Evolutionary conservation across 2,113 vertebrate species (phyloP), one percentile per base, ranked within the genome.

Genomic region (Cinclus mexicanus): DNA sequence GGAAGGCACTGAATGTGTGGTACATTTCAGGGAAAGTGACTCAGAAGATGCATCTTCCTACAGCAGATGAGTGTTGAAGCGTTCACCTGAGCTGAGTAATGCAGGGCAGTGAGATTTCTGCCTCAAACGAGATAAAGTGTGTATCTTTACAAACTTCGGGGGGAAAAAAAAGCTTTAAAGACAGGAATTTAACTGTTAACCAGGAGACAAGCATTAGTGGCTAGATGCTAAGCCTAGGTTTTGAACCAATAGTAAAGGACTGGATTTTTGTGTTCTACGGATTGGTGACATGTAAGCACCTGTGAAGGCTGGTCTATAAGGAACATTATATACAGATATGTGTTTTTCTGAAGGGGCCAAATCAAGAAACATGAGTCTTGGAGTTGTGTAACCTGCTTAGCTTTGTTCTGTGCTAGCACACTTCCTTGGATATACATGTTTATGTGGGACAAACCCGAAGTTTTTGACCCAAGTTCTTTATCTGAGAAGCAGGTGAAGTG

Each of bases 311-410:
- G 7, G 16, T 63, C 41, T 47, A 0, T 50, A 19, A 13, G 41
- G 52, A 77, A 5, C 4, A 0, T n/a, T 29, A 21, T 0, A 1
- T 14, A 10, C 11, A 22, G 12, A 24, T 11, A 14, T 1, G 0
- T 33, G 16, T 74, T 74, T 53, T 20, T 50, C 8, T 26, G 26
- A 47, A 56, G 42, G 23, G 60, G 11, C 29, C 12, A 25, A 55
- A n/a, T 89, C 15, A 24, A 70, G 72, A 41, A 86, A 26, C 24
- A 14, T 33, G 11, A 11, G 11, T 41, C 50, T 39, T 69, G 42
- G 75, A 42, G 41, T 20, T 76, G 15, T 69, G 31, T 70, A 57
- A 55, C 12, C 6, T 55, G 17, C 33, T 78, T 33, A 25, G 21
- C 18, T 90, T 57, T 68, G 15, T 76, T 47, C 39, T 39, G 25